phyloP scores from a whole-genome alignment of 2,797 vertebrate species.

The Naso thynnoides region DNA sequence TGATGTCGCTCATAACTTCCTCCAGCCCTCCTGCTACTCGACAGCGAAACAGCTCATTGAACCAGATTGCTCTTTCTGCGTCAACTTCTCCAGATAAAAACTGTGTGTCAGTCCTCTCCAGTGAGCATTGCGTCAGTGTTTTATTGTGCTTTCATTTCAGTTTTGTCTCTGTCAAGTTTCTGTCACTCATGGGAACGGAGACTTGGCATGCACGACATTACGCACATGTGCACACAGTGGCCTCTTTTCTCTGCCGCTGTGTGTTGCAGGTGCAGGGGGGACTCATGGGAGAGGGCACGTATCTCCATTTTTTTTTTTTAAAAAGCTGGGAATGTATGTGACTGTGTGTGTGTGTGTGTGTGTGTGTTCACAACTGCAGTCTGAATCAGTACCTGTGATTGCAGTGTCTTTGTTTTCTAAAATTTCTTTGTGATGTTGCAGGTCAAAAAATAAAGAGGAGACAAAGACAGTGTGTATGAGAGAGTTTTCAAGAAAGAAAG shows the following conservation, averaged over 20 bases:
- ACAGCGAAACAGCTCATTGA: conserved; percentile 12
- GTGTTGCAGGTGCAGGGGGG: conserved; percentile 55
- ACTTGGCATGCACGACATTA: not conserved
- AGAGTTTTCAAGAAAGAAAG: conserved; percentile 21
- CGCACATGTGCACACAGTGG: conserved; percentile 30
- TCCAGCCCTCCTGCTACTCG: not conserved
- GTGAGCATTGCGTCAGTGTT: conserved; percentile 34
- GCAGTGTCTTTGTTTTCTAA: conserved; percentile 23
- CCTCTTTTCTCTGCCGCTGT: conserved; percentile 30
- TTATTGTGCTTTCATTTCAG: conserved; percentile 47
- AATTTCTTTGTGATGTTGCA: conserved; percentile 39
- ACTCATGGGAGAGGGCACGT: conserved; percentile 21
- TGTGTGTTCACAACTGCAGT: conserved; percentile 28
- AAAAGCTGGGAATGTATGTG: conserved; percentile 3
- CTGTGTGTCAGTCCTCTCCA: conserved; percentile 12
- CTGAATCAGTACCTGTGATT: conserved; percentile 49
- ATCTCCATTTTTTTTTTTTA: conserved; percentile 52
- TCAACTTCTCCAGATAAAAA: conserved; percentile 1
- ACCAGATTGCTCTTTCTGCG: conserved; percentile 6
- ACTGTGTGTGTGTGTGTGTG: not conserved
- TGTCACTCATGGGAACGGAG: conserved; percentile 24
- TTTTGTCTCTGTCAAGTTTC: conserved; percentile 52
- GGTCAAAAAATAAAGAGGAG: conserved; percentile 40
- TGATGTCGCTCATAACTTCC: conserved; percentile 40
- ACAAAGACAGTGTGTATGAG: not conserved